Conservation (phyloP, 2,888 invertebrate genomes). For the Dryobota labecula region DNA sequence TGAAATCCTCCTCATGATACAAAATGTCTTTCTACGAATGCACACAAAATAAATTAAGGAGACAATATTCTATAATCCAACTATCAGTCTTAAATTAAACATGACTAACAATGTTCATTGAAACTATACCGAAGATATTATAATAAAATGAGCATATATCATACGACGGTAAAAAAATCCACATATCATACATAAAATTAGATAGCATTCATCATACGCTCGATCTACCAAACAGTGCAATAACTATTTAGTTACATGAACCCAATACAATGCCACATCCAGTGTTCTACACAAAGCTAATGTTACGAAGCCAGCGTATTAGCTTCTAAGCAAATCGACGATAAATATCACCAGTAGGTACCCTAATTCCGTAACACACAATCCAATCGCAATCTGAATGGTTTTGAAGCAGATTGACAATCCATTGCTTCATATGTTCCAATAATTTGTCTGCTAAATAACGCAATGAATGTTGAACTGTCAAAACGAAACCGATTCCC, state of each 20-base stretch:
- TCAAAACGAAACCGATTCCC: too few relatives aligned
- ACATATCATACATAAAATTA: constrained; percentile 39
- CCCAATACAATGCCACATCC: constrained; percentile 30
- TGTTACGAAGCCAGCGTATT: constrained; percentile 49
- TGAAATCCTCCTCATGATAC: constrained; percentile 50
- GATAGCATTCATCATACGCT: constrained; percentile 44
- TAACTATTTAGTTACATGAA: constrained; percentile 34
- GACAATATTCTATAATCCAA: constrained; percentile 72
- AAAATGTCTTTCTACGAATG: constrained; percentile 70
- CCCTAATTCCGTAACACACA: too few relatives aligned
- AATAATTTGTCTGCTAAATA: too few relatives aligned
- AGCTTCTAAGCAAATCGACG: constrained; percentile 48
- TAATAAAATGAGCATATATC: constrained; percentile 69
- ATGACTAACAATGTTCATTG: constrained; percentile 72
- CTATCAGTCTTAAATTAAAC: constrained; percentile 86
- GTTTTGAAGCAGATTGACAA: too few relatives aligned
- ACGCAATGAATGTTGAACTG: too few relatives aligned
- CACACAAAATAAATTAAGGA: constrained; percentile 74
- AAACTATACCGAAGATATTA: constrained; percentile 62
- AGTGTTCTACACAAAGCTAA: constrained; percentile 46
- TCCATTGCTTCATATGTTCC: too few relatives aligned
- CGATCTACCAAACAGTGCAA: constrained; percentile 55
- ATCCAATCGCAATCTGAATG: too few relatives aligned
- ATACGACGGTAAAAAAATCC: constrained; percentile 52
- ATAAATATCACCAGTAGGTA: constrained; percentile 36